Percentiles rank a stretch among this genome's conserved stretches.
Conservation (phyloP, 2,888 invertebrate genomes). For the Cantharis lateralis region DNA sequence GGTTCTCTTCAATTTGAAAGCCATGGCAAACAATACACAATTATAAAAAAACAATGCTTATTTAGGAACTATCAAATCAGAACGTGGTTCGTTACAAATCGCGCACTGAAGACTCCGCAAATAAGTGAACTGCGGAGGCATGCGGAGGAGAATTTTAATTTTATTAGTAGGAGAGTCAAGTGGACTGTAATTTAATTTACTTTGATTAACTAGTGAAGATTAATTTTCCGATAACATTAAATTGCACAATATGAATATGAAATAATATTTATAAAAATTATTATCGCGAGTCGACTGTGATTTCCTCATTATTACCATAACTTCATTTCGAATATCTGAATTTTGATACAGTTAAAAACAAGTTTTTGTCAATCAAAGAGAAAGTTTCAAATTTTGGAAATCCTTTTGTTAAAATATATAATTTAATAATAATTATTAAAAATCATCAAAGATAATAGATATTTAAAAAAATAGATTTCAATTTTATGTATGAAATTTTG, state of each 20-base stretch:
- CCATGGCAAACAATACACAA: background rate
- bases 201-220: background rate
- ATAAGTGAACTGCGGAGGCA: constrained; percentile 1
- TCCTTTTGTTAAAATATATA: no score
- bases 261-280: background rate
- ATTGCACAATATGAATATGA: background rate
- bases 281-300: background rate
- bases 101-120: background rate
- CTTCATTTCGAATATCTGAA: background rate
- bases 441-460: no score
- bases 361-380: background rate
- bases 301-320: background rate
- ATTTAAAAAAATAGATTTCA: no score
- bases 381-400: background rate
- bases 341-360: background rate
- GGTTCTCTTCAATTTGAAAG: background rate
- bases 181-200: background rate
- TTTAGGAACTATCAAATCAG: background rate
- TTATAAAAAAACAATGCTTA: background rate
- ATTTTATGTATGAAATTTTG: no score
- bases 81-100: background rate
- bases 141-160: background rate
- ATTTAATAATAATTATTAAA: no score
- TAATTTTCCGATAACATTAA: background rate
- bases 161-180: background rate